Base-by-base conservation (phyloP, 2,797 vertebrate genomes). In the Sebastes diaconus region DNA sequence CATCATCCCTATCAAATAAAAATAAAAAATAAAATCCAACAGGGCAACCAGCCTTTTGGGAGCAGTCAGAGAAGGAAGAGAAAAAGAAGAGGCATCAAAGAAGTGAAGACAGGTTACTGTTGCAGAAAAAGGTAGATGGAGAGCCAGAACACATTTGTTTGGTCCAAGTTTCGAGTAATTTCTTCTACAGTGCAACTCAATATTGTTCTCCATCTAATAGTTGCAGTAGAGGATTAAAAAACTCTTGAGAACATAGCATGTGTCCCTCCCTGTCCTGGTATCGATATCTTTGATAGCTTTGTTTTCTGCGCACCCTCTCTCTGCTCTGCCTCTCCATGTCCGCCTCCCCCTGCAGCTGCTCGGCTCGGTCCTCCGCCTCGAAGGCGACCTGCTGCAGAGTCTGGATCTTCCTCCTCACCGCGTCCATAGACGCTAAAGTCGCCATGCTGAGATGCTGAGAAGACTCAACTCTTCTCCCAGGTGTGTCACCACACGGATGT, bases 381-480 rank as follows among this genome's bases (percentile, higher is more conserved):
- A 96, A 95, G 20, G 95, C 96, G 76, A 91, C 94, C 73, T 96
- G 96, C 86, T 98, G 97, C 86, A 97, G 93, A 1, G 74, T 93
- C 87, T 96, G 95, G 66, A 98, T 97, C 84, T 97, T 98, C 85
- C 94, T 96, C 52, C 96, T 95, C 75, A 98, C 96, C 2, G 96
- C 87, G 7, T 97, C 96, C 64, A 98, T 90, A 8, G 97, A 96
- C 6, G 85, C 92, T 34, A 84, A 75, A 67, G 95, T 82, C 54
- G 96, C 94, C 96, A 97, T 96, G 20, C 11, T 69, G 12, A 0
- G 1, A 8, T 42, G 5, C 39, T 42, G 36, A 39, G 36, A 42
- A 1, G 13, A 14, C 39, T 42, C 39, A 14, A n/a, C 7, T 55
- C 36, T 57, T 63, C 29, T 18, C 55, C 6, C 13, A 3, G 61